These are phyloP conservation scores for Epizoanthus scotinus DNA, from an alignment of 92 coral and sea anemone species.

Conservation along the genomic window DNA sequence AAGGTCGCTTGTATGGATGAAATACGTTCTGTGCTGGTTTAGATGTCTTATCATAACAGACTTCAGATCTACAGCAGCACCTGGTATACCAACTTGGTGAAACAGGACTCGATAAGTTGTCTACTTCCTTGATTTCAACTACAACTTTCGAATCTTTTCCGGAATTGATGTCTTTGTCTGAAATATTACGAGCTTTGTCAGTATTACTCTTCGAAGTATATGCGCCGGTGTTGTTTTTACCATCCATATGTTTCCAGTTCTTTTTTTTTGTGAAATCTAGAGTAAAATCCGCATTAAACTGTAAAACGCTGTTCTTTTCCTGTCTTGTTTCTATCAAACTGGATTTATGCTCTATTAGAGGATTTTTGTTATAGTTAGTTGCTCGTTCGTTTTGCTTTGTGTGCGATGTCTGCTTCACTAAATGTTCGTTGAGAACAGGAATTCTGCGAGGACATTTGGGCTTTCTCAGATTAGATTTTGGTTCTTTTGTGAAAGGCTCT, in stretches of 20 bases:
- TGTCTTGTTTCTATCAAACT: slow-evolving; percentile 19
- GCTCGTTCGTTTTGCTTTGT: background rate
- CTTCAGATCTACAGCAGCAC: background rate
- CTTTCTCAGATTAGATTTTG: background rate
- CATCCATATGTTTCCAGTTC: background rate
- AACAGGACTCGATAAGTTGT: slow-evolving; percentile 4
- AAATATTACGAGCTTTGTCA: background rate
- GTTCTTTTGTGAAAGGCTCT: slow-evolving; percentile 43
- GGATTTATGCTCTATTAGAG: background rate
- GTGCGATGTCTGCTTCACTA: slow-evolving; percentile 10
- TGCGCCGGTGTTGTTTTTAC: background rate
- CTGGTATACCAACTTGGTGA: slow-evolving; percentile 22
- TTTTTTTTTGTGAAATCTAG: background rate
- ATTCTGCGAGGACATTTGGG: slow-evolving; percentile 18
- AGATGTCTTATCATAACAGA: slow-evolving; percentile 8
- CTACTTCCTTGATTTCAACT: slow-evolving; percentile 20
- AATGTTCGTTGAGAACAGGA: slow-evolving; percentile 11
- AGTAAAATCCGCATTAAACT: slow-evolving; percentile 29
- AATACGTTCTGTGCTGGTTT: background rate
- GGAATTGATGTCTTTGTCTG: background rate
- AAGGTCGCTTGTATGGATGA: background rate
- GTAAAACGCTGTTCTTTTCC: background rate
- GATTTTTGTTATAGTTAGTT: background rate
- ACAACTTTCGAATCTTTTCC: slow-evolving; percentile 16
- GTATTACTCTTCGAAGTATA: background rate